Evolutionary conservation across 2,797 vertebrate genomes (phyloP), one percentile per base, ranked within the genome.

Genomic region (Myripristis jacobus): DNA sequence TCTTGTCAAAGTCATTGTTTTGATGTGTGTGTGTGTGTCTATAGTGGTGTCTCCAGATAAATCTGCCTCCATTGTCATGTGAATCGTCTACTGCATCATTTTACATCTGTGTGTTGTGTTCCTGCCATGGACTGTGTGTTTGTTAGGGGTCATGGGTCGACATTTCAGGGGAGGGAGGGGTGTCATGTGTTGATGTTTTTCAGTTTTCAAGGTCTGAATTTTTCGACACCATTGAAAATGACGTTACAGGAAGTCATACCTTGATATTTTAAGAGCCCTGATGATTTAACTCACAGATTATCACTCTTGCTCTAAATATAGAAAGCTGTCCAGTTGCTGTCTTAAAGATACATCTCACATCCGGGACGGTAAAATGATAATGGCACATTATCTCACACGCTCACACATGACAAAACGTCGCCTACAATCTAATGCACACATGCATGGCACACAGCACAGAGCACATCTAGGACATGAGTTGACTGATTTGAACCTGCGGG

Each of bases 291-390:
- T 52, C 73, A 73, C 74, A 87, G 77, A 80, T 90, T 88, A 64
- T 88, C 81, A 74, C 77, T 3, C 19, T 75, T 66, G 61, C 74
- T 89, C 77, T 89, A 88, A 87, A 90, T 80, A 84, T 88, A 91
- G 86, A 88, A 66, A 70, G 57, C 56, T 73, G 75, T 69, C 46
- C 58, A 77, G 81, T 66, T 15, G 62, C 72, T 4, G n/a, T 87
- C 80, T 87, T 83, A 81, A 83, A 84, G 84, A 79, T 54, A 67
- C 86, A 74, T 78, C 43, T 80, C 43, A 58, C 67, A 68, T 82
- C 64, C 12, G 16, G 70, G 63, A 54, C 11, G 13, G 61, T 71
- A 65, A 75, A 59, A 34, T 56, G 66, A 82, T 70, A 66, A 50
- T 2, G 48, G 19, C 48, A 41, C 36, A 48, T 86, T 46, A 58